Evolutionary conservation across 2,888 invertebrate species (phyloP), one percentile per base, ranked within the genome.

Genomic region (Epirrhoe tristata): DNA sequence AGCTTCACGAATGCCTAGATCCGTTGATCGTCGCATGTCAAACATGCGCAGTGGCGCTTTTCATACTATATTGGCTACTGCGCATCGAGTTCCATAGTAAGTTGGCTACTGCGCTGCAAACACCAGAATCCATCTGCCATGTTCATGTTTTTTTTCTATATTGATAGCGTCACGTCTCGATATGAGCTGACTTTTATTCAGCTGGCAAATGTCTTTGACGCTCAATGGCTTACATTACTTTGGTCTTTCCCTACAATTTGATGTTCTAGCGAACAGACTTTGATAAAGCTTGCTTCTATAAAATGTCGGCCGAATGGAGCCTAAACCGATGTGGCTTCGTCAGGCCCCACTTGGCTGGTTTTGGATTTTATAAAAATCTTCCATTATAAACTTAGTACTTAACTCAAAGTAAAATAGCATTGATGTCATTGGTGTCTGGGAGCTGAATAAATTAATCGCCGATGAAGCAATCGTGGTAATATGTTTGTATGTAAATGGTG

Each of bases 401-500:
- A 43, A 43, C 39, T 43, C 39, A 5, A 10, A 43, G 39, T 43
- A 43, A 43, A 43, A 43, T 43, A 43, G 50, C 7, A 50, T 50
- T 14, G 14, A 50, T 10, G 24, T 51, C 17, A 17, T 51, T 24
- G 17, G 12, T 43, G 12, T 43, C 17, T 51, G 54, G 16, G 24
- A 59, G 43, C 24, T 59, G 59, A 59, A 51, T 52, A 3, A 10
- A 43, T 31, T 43, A 12, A 43, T 43, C 12, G 39, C 12, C 4
- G 39, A 36, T 36, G 8, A 48, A 48, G 12, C 16, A 31, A 24
- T 34, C 51, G 51, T 58, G 14, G 43, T 46, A n/a, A 36, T 17
- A 50, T 5, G n/a, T 34, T 51, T 59, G 31, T 53, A 59, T 59
- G 52, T 36, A 52, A 52, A 39, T 51, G 36, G 52, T 53, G 24